A percentile compares a stretch with the other conserved stretches of the same genome.
Conservation (phyloP, 2,113 vertebrate genomes). For the Dolichotis patagonum region DNA sequence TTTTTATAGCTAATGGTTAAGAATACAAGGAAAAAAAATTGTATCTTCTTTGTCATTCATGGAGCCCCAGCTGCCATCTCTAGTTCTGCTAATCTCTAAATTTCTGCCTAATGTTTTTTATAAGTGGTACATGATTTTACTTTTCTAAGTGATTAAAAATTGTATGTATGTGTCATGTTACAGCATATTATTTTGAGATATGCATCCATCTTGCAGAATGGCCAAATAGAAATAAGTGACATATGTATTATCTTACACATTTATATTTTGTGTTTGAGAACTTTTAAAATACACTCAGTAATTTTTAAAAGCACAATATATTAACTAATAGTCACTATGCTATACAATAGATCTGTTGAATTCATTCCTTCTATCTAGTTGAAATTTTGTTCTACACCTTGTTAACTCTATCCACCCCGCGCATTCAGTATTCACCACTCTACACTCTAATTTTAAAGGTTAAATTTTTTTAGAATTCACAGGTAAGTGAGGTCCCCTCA, state of each 20-base stretch:
- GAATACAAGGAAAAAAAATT: not conserved
- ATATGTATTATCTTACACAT: too few species aligned
- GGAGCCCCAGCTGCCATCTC: not conserved
- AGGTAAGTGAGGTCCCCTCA: not conserved
- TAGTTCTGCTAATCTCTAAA: not conserved
- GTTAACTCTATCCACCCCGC: fast-evolving
- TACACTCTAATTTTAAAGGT: not conserved
- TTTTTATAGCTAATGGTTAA: not conserved
- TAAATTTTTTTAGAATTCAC: not conserved
- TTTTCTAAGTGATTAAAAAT: not conserved
- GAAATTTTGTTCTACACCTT: not conserved
- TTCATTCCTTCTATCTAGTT: not conserved
- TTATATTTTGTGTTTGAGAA: not conserved
- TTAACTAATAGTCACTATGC: not conserved
- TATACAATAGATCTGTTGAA: not conserved
- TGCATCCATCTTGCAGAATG: not conserved
- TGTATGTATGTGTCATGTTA: too few species aligned
- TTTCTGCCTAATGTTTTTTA: not conserved
- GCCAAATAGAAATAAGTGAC: not conserved
- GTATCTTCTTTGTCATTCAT: not conserved
- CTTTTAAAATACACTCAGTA: not conserved
- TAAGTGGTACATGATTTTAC: not conserved
- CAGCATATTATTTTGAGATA: not conserved
- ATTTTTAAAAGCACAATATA: not conserved
- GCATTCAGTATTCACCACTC: not conserved